phyloP scores from a whole-genome alignment of 1,140 invertebrate species.

The Mycetomoellerius zeteki region DNA sequence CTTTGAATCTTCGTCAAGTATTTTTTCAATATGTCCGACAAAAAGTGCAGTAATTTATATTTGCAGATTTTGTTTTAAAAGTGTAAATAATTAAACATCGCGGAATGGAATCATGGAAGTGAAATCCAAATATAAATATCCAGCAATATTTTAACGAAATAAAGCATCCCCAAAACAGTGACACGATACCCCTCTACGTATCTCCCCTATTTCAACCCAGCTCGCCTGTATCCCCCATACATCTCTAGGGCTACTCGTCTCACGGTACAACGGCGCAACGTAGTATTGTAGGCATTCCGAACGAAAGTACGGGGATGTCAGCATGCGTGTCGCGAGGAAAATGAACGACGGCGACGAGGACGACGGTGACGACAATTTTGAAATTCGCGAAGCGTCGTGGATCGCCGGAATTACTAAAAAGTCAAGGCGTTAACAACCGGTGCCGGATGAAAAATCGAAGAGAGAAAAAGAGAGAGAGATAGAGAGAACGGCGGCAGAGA shows the following conservation, averaged over 20 bases:
- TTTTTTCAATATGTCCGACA: not conserved
- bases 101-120: not conserved
- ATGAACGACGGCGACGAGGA: conserved; percentile 55
- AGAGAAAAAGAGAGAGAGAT: not conserved
- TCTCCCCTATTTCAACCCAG: conserved; percentile 57
- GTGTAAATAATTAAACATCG: not conserved
- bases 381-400: conserved; percentile 34
- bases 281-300: conserved; percentile 37
- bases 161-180: conserved; percentile 7
- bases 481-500: not conserved
- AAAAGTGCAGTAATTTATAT: not conserved
- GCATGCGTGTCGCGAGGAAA: conserved; percentile 63
- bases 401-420: conserved; percentile 16
- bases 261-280: conserved; percentile 5
- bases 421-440: conserved; percentile 33
- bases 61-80: not conserved
- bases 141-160: conserved; percentile 25
- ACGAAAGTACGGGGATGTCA: conserved; percentile 58
- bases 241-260: conserved; percentile 40
- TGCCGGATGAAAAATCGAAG: conserved; percentile 36
- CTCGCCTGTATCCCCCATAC: conserved; percentile 55
- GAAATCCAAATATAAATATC: conserved; percentile 4
- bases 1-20: not conserved
- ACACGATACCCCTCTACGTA: conserved; percentile 39
- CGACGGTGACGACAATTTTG: conserved; percentile 56